phyloP scores from a whole-genome alignment of 2,113 vertebrate species.

The Eptesicus fuscus region DNA sequence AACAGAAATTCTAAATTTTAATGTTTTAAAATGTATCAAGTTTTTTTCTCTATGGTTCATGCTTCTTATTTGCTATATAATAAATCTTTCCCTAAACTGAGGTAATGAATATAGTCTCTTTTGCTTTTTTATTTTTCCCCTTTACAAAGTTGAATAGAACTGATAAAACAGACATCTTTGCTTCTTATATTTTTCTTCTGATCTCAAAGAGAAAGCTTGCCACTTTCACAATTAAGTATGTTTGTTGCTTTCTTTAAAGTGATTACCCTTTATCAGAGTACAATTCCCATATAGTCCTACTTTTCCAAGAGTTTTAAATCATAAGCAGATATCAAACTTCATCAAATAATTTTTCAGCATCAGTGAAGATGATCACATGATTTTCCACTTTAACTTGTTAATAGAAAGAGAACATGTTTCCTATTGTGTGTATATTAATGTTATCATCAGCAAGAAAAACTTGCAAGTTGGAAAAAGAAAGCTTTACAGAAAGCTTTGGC shows the following conservation, averaged over 20 bases:
- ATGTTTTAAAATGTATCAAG: not conserved
- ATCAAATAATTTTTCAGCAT: not conserved
- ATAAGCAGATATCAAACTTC: not conserved
- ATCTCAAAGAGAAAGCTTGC: not conserved
- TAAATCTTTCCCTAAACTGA: not conserved
- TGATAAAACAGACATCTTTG: not conserved
- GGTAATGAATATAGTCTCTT: not conserved
- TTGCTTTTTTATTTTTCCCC: not conserved
- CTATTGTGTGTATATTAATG: not conserved
- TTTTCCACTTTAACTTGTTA: not conserved
- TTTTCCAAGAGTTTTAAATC: constrained; percentile 4
- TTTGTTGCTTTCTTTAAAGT: not conserved
- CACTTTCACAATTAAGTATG: not conserved
- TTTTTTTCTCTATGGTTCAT: not conserved
- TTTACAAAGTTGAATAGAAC: not conserved
- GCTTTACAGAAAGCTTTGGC: not conserved
- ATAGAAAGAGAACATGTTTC: not conserved
- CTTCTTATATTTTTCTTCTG: not conserved
- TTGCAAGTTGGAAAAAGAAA: not conserved
- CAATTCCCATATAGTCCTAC: not conserved
- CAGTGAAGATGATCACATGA: not conserved
- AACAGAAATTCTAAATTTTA: constrained; percentile 7
- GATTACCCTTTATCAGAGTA: not conserved
- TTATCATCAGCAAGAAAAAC: not conserved
- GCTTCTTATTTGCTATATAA: not conserved